phyloP scores from a whole-genome alignment of 2,888 invertebrate species.

The Microdon myrmicae region DNA sequence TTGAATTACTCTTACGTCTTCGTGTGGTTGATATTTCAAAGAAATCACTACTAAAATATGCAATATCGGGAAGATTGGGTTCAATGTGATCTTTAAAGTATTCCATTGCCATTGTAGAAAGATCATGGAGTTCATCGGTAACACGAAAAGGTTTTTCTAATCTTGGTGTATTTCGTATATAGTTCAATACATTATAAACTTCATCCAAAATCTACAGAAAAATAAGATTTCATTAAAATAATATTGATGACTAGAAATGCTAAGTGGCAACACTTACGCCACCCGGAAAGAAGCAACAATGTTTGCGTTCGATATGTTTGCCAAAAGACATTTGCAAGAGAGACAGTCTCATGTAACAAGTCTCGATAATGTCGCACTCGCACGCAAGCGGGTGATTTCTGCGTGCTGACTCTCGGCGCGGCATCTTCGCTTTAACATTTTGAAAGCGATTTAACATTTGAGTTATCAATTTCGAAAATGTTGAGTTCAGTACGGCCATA shows the following conservation, averaged over 20 bases:
- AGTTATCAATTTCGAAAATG: slow-evolving; percentile 86
- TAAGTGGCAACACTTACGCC: slow-evolving; percentile 72
- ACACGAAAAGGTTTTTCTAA: slow-evolving; percentile 90
- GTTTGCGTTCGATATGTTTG: slow-evolving; percentile 91
- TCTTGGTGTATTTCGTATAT: slow-evolving; percentile 84
- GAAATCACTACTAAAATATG: slow-evolving; percentile 87
- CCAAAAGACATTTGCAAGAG: slow-evolving; percentile 93
- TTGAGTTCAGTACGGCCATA: slow-evolving; percentile 82
- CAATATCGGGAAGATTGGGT: slow-evolving; percentile 87
- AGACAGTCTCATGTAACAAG: slow-evolving; percentile 90
- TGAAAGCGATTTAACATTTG: slow-evolving; percentile 87
- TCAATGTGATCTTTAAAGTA: slow-evolving; percentile 95
- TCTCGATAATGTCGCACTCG: slow-evolving; percentile 93
- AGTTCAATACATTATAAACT: slow-evolving; percentile 85
- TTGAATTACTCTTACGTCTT: slow-evolving; percentile 57
- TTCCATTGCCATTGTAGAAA: slow-evolving; percentile 98
- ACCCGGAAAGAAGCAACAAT: slow-evolving; percentile 95
- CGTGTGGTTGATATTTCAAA: slow-evolving; percentile 71
- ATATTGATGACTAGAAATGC: not conserved
- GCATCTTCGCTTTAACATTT: slow-evolving; percentile 90
- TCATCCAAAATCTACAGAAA: slow-evolving; percentile 84
- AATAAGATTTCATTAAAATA: not conserved
- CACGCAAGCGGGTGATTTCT: slow-evolving; percentile 90
- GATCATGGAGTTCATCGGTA: slow-evolving; percentile 92
- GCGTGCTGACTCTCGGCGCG: slow-evolving; percentile 86